Conservation (phyloP, 2,888 invertebrate genomes). For the Ptilodon capucinus region DNA sequence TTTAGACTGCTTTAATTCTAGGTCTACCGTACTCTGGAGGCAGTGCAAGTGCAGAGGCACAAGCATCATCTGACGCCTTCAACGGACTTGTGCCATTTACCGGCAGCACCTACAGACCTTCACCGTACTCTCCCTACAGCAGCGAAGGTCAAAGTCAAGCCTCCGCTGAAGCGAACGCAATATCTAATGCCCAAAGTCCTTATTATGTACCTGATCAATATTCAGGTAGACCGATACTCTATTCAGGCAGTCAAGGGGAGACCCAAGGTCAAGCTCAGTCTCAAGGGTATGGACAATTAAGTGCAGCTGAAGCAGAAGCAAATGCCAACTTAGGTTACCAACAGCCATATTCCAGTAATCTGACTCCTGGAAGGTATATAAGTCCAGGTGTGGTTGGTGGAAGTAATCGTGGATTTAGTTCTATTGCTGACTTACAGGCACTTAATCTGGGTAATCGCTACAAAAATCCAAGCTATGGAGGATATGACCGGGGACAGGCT, state of each 20-base stretch:
- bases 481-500: not conserved
- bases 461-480: not conserved
- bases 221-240: not conserved
- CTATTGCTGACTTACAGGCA: not conserved
- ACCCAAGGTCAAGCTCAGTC: slow-evolving; percentile 1
- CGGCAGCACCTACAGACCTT: not conserved
- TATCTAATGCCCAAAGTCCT: not conserved
- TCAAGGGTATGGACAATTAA: not conserved
- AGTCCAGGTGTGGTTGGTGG: not conserved
- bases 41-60: slow-evolving; percentile 6
- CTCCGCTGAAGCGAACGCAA: not conserved
- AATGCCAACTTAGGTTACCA: not conserved
- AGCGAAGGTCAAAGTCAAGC: not conserved
- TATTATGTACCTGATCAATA: slow-evolving; percentile 1
- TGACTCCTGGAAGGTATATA: not conserved
- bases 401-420: not conserved
- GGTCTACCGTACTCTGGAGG: slow-evolving; percentile 2
- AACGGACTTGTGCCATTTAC: not conserved
- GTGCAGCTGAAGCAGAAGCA: not conserved
- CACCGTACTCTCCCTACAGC: not conserved
- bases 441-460: not conserved
- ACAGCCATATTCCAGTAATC: not conserved
- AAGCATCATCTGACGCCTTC: slow-evolving; percentile 2
- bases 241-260: slow-evolving; percentile 5
- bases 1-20: not conserved